Evolutionary conservation across 2,113 vertebrate species (phyloP).

Genomic region (Brachypodius melanocephalos): DNA sequence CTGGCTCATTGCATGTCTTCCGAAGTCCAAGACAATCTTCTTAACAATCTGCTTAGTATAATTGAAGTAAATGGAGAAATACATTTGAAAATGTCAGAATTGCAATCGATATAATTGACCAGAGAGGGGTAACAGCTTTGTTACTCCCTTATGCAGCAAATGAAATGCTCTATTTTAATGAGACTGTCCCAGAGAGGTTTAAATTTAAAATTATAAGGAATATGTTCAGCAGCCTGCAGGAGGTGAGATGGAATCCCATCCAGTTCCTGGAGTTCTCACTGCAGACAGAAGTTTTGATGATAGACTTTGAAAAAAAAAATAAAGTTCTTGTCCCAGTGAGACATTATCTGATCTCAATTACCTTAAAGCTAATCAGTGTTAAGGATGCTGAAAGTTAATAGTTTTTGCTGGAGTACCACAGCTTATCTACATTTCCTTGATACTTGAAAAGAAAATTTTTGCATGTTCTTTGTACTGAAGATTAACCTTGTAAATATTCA

Average conservation of each 20-base stretch:
- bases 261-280: not conserved
- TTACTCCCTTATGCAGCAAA: not conserved
- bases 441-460: not conserved
- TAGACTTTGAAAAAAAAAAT: not conserved
- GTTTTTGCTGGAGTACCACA: not conserved
- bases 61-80: constrained; percentile 48
- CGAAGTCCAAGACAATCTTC: constrained; percentile 30
- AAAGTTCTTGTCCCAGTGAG: not conserved
- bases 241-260: not conserved
- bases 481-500: not conserved
- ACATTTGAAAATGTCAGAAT: constrained; percentile 41
- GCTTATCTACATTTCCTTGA: not conserved
- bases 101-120: constrained; percentile 35
- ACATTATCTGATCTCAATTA: constrained; percentile 27
- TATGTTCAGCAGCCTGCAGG: not conserved
- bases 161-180: not conserved
- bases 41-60: constrained; percentile 41
- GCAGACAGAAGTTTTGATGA: not conserved
- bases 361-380: constrained; percentile 19
- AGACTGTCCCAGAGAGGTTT: not conserved
- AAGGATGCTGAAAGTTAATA: constrained; percentile 4
- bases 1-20: not conserved
- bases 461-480: not conserved
- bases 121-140: not conserved
- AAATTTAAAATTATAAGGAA: constrained; percentile 20